Conservation (phyloP, 2,888 invertebrate species). For the Plutella xylostella region DNA sequence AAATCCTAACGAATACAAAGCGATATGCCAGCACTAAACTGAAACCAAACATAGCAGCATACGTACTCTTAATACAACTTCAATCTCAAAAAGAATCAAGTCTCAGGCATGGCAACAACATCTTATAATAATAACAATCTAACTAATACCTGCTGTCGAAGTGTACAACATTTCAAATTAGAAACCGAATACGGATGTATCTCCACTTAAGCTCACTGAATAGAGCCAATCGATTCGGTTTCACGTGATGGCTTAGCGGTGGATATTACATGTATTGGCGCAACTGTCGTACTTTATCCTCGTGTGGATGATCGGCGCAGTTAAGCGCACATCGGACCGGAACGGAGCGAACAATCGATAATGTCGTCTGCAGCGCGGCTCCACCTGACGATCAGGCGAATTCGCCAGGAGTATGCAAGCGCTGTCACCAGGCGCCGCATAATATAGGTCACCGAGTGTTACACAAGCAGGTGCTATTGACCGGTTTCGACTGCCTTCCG, state of each 20-base stretch:
- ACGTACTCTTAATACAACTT: too few species aligned
- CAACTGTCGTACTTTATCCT: slow-evolving; percentile 6
- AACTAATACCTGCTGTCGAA: too few species aligned
- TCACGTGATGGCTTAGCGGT: slow-evolving; percentile 5
- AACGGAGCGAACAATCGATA: slow-evolving; percentile 5
- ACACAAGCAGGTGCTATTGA: slow-evolving; percentile 31
- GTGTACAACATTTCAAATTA: too few species aligned
- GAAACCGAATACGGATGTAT: too few species aligned
- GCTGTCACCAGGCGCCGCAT: slow-evolving; percentile 1
- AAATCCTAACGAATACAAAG: neutral
- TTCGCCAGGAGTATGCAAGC: neutral
- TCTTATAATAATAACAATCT: too few species aligned
- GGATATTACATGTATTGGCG: slow-evolving; percentile 6
- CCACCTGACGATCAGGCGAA: slow-evolving; percentile 7
- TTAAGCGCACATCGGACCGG: slow-evolving; percentile 3
- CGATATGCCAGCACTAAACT: too few species aligned
- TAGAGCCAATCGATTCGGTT: slow-evolving; percentile 4
- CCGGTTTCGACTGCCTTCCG: slow-evolving; percentile 21
- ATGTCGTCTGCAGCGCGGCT: neutral
- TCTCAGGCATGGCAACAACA: too few species aligned
- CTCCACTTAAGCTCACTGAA: slow-evolving; percentile 2
- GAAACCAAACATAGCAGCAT: too few species aligned
- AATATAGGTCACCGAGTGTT: slow-evolving; percentile 17
- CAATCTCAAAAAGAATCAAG: too few species aligned
- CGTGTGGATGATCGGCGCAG: slow-evolving; percentile 8